Evolutionary conservation across 30 jellyfish, hydroid and myxozoan species (phyloP).

Genomic region (Mastigias papua): DNA sequence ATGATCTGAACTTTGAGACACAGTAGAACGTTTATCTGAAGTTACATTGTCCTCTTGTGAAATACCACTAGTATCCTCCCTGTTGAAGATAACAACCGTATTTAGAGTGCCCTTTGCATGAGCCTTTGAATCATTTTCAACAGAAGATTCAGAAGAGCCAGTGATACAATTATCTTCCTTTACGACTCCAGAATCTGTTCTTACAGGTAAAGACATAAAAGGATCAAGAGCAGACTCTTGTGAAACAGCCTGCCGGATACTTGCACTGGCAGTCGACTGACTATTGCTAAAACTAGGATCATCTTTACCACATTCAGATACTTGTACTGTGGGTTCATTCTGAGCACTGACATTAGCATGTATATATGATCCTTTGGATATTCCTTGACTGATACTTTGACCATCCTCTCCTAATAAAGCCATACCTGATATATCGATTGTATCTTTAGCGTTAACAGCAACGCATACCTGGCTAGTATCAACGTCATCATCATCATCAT

Average conservation of each 20-base stretch:
- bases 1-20: no score
- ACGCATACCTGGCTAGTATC: background rate
- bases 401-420: background rate
- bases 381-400: background rate
- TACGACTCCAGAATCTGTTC: background rate
- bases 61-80: no score
- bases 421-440: background rate
- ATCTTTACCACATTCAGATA: background rate
- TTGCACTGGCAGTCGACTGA: background rate
- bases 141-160: no score
- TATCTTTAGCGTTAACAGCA: background rate
- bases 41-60: no score
- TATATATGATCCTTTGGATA: no score
- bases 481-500: background rate
- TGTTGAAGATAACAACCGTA: no score
- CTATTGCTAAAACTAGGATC: background rate
- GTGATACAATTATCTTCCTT: no score
- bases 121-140: no score
- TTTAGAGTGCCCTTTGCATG: no score
- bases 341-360: no score
- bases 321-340: background rate
- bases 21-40: no score
- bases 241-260: background rate
- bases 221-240: background rate
- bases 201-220: background rate